Base-by-base conservation (phyloP, 2,888 invertebrate genomes). In the Ashinkailepas kermadecensis region DNA sequence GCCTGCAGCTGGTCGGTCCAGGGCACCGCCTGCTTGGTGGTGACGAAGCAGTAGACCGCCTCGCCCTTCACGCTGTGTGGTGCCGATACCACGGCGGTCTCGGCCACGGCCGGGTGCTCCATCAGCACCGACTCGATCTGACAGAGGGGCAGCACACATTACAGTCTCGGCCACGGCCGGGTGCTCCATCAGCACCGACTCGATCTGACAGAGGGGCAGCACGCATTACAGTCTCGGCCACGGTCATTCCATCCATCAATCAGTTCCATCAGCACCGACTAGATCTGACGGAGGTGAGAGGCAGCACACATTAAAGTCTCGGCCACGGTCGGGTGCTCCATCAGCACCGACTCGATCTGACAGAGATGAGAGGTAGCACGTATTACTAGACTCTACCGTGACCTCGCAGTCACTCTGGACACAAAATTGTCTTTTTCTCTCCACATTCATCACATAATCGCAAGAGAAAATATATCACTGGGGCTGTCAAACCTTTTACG, bases 41-140 rank as follows among this genome's bases (percentile, higher is more conserved):
- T 96, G 23, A 99, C 92, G 88, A 98, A 99, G 88, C 98, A 98
- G 88, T 99, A 98, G 3, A 99, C 92, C 85, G 96, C 96, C 88
- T 99, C 96, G 57, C 99, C 99, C 88, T 99, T 99, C 83, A 99
- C 92, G 0, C 92, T 91, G 89, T 99, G 99, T 0, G 97, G 95
- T 85, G 94, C 93, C 11, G 97, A 93, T 0, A 99, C 99, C 0
- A 97, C 99, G 0, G 99, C 99, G 0, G 98, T 95, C 88, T 99
- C 99, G 0, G 97, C 92, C 0, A 99, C 94, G 70, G 87, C 85
- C 58, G 85, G 83, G 84, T 90, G 89, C 81, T 88, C 88, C 11
- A 88, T 87, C 59, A 89, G 85, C 9, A 89, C 89, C 2, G 89
- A 89, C 85, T 90, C 90, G 74, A 91, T 89, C 85, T 90, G 67